Evolutionary conservation across 2,113 vertebrate genomes (phyloP), one percentile per base, ranked within the genome.

Genomic region (Gymnorhina tibicen): DNA sequence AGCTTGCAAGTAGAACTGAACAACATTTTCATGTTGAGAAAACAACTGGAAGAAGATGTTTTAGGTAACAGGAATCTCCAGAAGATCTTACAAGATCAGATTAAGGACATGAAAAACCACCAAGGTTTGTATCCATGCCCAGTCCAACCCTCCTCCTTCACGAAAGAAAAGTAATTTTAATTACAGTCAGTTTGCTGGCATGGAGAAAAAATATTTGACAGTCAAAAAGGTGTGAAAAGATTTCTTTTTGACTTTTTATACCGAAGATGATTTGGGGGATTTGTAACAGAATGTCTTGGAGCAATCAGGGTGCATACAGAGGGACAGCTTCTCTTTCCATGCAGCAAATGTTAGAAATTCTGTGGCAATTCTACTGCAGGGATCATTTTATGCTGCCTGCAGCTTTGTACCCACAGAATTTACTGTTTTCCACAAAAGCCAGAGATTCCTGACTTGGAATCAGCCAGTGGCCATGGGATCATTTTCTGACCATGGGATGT

Each of bases 1-100:
- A 97, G 95, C 72, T 96, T 99, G 89, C 98, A 99, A 60, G 94
- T 98, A 24, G 99, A 99, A 89, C 91, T 99, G 70, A 98, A 98
- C 11, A 97, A 97, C 3, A 95, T 99, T 88, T 97, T 98, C 39
- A 95, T 98, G 66, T 98, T 99, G 60, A 97, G 99, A 69, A 98
- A 98, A 93, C 99, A 99, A 73, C 98, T 99, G 10, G 99, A 99
- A 86, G 98, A 98, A 4, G 98, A 98, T 15, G 97, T 99, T 92
- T 97, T 97, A 42, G 97, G 97, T 27, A 99, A 98, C 70, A 98
- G 97, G 94, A 98, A 98, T 74, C 98, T 99, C 14, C 97, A 98
- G 76, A 98, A 98, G 87, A 94, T 98, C 37, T 95, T 99, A 97
- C 98, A 99, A 94, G 98, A 97, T 67, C 99, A 99, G 96, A 98